Conservation (phyloP, 2,797 vertebrate genomes). For the Paguma larvata region DNA sequence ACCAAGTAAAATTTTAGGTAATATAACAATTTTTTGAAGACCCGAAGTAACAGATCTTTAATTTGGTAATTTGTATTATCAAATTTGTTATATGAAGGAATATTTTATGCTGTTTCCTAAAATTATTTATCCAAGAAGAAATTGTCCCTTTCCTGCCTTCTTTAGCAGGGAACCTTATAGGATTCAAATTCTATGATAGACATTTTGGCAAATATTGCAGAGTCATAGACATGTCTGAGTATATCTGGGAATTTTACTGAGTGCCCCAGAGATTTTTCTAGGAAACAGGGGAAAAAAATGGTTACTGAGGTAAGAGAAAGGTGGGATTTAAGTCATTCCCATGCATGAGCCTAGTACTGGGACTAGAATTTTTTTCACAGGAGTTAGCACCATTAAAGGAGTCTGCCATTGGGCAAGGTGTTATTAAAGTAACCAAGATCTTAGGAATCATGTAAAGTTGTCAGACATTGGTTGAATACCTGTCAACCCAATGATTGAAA, state of each 20-base stretch:
- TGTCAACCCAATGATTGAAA: neutral
- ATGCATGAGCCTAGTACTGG: neutral
- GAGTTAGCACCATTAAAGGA: neutral
- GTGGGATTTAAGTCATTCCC: neutral
- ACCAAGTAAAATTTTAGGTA: neutral
- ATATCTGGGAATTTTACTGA: neutral
- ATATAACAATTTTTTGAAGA: conserved; percentile 36
- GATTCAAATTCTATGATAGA: neutral
- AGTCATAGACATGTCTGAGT: neutral
- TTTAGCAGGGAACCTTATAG: neutral
- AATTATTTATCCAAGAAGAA: neutral
- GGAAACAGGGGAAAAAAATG: neutral
- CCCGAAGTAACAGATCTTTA: neutral
- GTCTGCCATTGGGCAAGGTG: neutral
- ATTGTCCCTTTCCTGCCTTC: neutral
- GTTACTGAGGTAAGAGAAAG: neutral
- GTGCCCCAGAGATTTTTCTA: neutral
- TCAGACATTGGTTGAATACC: neutral
- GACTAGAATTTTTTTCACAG: neutral
- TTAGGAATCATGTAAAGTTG: neutral
- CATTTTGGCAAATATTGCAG: neutral
- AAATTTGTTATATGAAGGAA: neutral
- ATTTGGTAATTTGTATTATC: neutral
- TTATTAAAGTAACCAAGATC: neutral
- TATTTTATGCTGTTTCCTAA: conserved; percentile 11